A percentile compares a stretch with the other conserved stretches of the same genome.
Conservation (phyloP, 1,140 invertebrate genomes). For the Drosophila erecta region DNA sequence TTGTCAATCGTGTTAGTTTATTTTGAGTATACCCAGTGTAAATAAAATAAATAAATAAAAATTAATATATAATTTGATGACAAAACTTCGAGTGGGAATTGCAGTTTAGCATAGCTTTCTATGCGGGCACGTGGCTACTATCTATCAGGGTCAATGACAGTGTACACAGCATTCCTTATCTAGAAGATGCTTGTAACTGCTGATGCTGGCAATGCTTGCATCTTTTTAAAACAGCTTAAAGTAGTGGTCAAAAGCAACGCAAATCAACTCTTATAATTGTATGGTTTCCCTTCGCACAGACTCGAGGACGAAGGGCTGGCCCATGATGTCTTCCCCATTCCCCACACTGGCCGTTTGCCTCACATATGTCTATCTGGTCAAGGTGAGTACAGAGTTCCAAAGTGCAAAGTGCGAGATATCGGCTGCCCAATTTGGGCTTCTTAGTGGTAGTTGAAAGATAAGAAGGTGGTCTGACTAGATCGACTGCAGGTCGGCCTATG, state of each 20-base stretch:
- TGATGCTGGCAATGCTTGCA: neutral
- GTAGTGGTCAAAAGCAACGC: neutral
- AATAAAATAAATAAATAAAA: too few species aligned
- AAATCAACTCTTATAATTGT: neutral
- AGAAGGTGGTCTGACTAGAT: slow-evolving; percentile 21
- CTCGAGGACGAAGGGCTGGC: slow-evolving; percentile 92
- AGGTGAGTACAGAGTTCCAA: slow-evolving; percentile 85
- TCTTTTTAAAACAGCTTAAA: neutral
- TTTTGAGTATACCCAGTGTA: too few species aligned
- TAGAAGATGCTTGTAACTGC: slow-evolving; percentile 28
- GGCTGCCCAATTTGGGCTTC: neutral
- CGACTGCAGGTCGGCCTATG: slow-evolving; percentile 2
- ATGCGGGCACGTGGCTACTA: neutral
- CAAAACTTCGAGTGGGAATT: too few species aligned
- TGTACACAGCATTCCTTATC: slow-evolving; percentile 44
- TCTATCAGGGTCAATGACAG: slow-evolving; percentile 56
- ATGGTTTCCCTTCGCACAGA: slow-evolving; percentile 85
- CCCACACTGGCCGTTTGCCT: slow-evolving; percentile 92
- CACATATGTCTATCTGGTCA: slow-evolving; percentile 91
- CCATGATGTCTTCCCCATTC: slow-evolving; percentile 92
- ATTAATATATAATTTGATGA: too few species aligned
- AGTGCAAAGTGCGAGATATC: neutral
- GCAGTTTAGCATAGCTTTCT: neutral
- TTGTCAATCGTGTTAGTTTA: too few species aligned
- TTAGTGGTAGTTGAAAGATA: slow-evolving; percentile 1